These are phyloP conservation scores for Diachasmimorpha longicaudata DNA, from an alignment of 1,140 invertebrate species.

Conservation along the genomic window DNA sequence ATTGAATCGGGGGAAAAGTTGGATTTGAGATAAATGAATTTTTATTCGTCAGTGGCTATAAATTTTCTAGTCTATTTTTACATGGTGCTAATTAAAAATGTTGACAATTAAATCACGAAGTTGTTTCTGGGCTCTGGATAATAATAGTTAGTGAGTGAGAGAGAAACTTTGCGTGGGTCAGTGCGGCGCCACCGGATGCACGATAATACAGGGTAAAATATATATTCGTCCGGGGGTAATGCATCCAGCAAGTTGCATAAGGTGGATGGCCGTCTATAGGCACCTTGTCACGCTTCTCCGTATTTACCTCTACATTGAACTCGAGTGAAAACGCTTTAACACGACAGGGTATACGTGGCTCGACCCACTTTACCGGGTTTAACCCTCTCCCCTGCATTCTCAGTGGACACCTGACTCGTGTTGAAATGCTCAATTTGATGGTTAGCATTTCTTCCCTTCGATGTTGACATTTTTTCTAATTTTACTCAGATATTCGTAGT, in stretches of 20 bases:
- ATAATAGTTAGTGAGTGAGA: not conserved
- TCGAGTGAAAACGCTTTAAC: slow-evolving; percentile 11
- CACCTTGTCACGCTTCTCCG: slow-evolving; percentile 4
- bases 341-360: slow-evolving; percentile 37
- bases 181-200: not conserved
- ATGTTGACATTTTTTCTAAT: not conserved
- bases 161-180: not conserved
- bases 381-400: slow-evolving; percentile 18
- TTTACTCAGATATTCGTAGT: no score
- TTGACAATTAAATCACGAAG: not conserved
- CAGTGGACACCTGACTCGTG: not conserved
- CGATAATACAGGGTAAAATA: not conserved
- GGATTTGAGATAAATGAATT: not conserved
- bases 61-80: not conserved
- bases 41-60: not conserved
- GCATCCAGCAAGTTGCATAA: not conserved
- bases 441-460: not conserved
- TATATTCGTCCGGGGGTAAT: not conserved
- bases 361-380: slow-evolving; percentile 38
- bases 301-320: slow-evolving; percentile 5
- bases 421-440: not conserved
- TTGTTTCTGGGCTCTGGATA: not conserved
- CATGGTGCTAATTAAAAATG: not conserved
- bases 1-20: no score
- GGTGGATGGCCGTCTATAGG: slow-evolving; percentile 4